These are phyloP conservation scores for Parasteatoda tepidariorum DNA, from an alignment of 1,140 invertebrate species.

Conservation along the genomic window DNA sequence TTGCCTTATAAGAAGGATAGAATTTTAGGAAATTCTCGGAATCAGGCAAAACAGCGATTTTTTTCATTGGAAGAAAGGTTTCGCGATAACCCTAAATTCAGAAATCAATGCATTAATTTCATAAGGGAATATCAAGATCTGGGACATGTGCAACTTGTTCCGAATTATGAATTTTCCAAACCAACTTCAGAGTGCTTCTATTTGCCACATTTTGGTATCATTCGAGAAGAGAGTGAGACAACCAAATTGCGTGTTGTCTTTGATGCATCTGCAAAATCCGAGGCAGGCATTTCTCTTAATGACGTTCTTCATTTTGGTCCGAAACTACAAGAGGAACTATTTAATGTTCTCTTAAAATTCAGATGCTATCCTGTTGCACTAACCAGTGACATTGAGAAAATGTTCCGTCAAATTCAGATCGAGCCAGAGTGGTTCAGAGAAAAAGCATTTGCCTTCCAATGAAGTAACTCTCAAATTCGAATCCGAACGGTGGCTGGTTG, in stretches of 20 bases:
- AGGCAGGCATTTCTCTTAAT: not conserved
- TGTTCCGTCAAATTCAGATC: slow-evolving; percentile 69
- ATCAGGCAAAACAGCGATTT: too few species aligned
- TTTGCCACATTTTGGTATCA: slow-evolving; percentile 66
- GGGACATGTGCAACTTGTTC: not conserved
- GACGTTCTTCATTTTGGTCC: not conserved
- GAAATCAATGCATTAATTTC: too few species aligned
- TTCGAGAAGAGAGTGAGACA: too few species aligned
- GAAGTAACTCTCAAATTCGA: too few species aligned
- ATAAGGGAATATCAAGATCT: not conserved
- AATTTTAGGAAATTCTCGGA: too few species aligned
- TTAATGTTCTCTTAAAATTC: slow-evolving; percentile 63
- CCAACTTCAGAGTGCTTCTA: slow-evolving; percentile 44
- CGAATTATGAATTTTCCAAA: too few species aligned
- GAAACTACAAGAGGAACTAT: slow-evolving; percentile 60
- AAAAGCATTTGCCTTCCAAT: too few species aligned
- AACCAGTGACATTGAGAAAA: slow-evolving; percentile 67
- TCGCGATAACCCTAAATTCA: too few species aligned
- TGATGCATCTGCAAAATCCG: slow-evolving; percentile 9
- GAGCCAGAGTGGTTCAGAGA: too few species aligned
- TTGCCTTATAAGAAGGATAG: too few species aligned
- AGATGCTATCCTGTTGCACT: slow-evolving; percentile 62
- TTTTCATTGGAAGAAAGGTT: too few species aligned
- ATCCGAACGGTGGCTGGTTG: too few species aligned
- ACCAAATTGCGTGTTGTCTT: slow-evolving; percentile 31